Evolutionary conservation across 2,113 vertebrate genomes (phyloP), one percentile per base, ranked within the genome.

Genomic region (Rostratula benghalensis): DNA sequence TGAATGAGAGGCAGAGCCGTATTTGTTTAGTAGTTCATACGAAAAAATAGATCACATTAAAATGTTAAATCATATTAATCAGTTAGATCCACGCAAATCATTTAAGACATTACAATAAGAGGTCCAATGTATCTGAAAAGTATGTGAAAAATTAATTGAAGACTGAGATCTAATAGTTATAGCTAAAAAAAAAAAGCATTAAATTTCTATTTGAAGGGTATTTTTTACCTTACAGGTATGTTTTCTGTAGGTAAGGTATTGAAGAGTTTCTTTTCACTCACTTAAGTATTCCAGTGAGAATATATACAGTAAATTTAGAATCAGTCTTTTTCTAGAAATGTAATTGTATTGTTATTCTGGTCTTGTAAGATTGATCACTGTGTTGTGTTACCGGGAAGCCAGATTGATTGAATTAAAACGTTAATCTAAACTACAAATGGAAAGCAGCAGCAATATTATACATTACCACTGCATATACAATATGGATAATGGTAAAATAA

Each of bases 391-490:
- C 6, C 12, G n/a, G 81, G 71, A 90, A 88, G 84, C 71, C 35
- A 86, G 82, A 93, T 16, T 83, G 94, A 97, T 91, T 24, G 50
- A 96, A 95, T 96, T 97, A 96, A 96, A 96, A 86, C 10, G 16
- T 88, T 96, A 91, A 95, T 96, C 82, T 95, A 56, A 60, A 61
- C 65, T 84, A 87, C 84, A 94, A 95, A 94, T 92, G 91, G 94
- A 94, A 93, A 93, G 69, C 87, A 94, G 84, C 51, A 88, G 82
- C 78, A 87, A 24, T 84, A 70, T 90, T 83, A 70, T 90, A 83
- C 74, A 76, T 96, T 94, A 94, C 53, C 53, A 50, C 77, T 92
- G 83, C 67, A 65, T n/a, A 69, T 39, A 83, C 65, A 93, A 63
- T 68, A 76, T 57, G 87, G 70, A 69, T 94, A 95, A 75, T 79